Evolutionary conservation across 2,797 vertebrate species (phyloP).

Genomic region (Fundulus diaphanus): DNA sequence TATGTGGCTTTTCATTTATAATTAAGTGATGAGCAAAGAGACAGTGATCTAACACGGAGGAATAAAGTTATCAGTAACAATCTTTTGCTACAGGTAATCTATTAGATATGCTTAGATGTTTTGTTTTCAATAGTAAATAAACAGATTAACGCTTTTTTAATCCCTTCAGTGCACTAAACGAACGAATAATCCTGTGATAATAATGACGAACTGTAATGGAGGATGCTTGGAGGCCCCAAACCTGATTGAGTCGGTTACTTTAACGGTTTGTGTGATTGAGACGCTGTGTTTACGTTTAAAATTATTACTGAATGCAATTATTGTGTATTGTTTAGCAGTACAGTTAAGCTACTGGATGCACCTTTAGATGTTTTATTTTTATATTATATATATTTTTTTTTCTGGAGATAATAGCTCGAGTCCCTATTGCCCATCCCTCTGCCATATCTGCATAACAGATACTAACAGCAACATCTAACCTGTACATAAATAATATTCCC

Average conservation of each 20-base stretch:
- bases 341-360: no score
- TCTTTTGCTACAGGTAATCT: neutral
- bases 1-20: neutral
- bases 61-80: neutral
- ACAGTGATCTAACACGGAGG: neutral
- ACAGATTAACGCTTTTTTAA: neutral
- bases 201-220: neutral
- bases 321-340: no score
- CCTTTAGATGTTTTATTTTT: no score
- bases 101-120: neutral
- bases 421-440: no score
- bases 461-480: no score
- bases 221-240: neutral
- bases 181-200: neutral
- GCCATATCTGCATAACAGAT: no score
- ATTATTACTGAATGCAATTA: no score
- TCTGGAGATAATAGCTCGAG: no score
- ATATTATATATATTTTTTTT: no score
- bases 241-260: neutral
- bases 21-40: neutral
- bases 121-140: neutral
- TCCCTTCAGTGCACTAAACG: neutral
- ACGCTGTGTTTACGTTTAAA: no score
- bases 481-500: no score
- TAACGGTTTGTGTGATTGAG: no score